Evolutionary conservation across 2,113 vertebrate species (phyloP), one percentile per base, ranked within the genome.

Genomic region (Solenodon paradoxus): DNA sequence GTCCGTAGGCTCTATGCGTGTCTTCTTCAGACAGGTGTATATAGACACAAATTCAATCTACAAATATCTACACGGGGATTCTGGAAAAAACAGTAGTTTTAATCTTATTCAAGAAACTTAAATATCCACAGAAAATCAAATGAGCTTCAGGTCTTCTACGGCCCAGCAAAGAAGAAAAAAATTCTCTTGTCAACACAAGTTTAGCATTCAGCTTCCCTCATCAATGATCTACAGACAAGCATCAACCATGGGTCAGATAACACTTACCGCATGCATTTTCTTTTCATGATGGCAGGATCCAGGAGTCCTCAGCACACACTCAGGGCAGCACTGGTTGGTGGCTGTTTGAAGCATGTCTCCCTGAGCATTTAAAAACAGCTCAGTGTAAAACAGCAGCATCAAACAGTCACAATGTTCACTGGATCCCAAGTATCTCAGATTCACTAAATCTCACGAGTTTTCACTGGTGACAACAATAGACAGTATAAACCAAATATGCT

Each of bases 261-360:
- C 40, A 98, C 99, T 99, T 97, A 99, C 99, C 16, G 97, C 98
- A 79, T 99, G 98, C 79, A 95, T 96, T 88, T 95, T 94, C 92
- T 99, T 99, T 91, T 99, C 97, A 0, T 99, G 97, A 84, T 97
- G 98, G 97, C 99, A 99, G 91, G 98, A 98, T 42, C 97, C 98
- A 47, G 98, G 86, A 0, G 97, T 98, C 68, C 77, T 97, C 4
- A 97, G 95, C 47, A 98, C 94, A 88, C 99, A 99, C 90, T 98
- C 97, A 0, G 99, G 99, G 93, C 99, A 99, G 97, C 99, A 99
- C 59, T 98, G 94, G 97, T 98, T 99, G 94, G 99, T 97, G 10
- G 98, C 97, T 95, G 99, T 99, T 89, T 98, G 99, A 82, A 99
- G 97, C 49, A 98, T 98, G 96, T 99, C 99, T 22, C 99, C 99